Conservation (phyloP, 2,888 invertebrate genomes). For the Ferrisia virgata region DNA sequence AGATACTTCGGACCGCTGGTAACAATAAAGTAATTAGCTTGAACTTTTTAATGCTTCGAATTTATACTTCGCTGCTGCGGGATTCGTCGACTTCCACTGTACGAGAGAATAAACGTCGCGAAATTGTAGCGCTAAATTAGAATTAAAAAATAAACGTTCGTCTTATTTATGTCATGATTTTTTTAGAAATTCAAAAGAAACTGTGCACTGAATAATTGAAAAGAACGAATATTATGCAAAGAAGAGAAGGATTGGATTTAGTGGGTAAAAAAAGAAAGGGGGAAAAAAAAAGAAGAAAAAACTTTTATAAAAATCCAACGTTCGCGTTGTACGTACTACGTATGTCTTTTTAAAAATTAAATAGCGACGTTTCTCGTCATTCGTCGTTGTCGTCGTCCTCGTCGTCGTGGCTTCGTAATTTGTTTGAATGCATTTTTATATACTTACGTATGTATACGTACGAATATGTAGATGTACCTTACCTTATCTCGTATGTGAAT, state of each 20-base stretch:
- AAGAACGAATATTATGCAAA: neutral
- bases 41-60: conserved; percentile 26
- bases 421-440: too few species aligned
- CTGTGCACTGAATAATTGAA: conserved; percentile 22
- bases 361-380: neutral
- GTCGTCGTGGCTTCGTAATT: too few species aligned
- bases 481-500: too few species aligned
- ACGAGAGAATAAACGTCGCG: neutral
- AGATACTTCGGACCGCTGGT: conserved; percentile 8
- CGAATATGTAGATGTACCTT: too few species aligned
- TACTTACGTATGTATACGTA: too few species aligned
- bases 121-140: conserved; percentile 30
- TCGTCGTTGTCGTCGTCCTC: too few species aligned
- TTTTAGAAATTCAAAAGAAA: conserved; percentile 20
- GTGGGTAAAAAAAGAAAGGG: neutral
- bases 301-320: neutral
- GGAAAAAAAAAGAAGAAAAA: neutral
- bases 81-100: neutral
- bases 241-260: neutral
- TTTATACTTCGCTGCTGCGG: neutral
- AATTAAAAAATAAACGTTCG: conserved; percentile 31
- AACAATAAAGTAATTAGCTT: conserved; percentile 23
- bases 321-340: neutral
- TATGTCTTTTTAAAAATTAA: neutral
- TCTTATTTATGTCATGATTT: conserved; percentile 2